Evolutionary conservation across 2,113 vertebrate genomes (phyloP).

Genomic region (Solenodon paradoxus): DNA sequence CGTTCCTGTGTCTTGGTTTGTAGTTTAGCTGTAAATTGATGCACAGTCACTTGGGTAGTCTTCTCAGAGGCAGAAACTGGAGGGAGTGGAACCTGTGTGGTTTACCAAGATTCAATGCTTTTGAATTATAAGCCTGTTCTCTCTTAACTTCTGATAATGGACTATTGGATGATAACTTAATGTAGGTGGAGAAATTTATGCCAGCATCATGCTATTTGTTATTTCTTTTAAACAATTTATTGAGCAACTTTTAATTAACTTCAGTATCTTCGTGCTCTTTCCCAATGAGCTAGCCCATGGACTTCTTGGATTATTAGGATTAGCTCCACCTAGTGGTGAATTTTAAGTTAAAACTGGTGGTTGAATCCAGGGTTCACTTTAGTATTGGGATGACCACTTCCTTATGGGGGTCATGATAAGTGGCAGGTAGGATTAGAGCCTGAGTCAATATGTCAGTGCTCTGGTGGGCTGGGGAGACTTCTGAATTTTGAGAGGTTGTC

Average conservation of each 20-base stretch:
- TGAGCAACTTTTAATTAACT: background rate
- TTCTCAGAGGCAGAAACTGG: background rate
- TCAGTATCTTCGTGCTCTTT: background rate
- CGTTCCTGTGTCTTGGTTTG: conserved; percentile 10
- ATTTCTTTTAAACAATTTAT: background rate
- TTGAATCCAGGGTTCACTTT: background rate
- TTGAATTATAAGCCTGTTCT: background rate
- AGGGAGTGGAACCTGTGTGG: background rate
- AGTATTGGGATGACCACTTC: background rate
- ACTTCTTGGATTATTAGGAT: background rate
- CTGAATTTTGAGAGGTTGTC: background rate
- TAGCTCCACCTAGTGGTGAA: conserved; percentile 25
- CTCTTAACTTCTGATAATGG: background rate
- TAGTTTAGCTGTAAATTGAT: background rate
- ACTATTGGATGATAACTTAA: background rate
- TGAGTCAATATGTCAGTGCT: background rate
- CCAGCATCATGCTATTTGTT: background rate
- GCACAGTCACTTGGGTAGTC: background rate
- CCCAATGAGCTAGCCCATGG: background rate
- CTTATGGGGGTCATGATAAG: background rate
- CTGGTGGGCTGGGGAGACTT: background rate
- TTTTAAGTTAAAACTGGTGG: background rate
- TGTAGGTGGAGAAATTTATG: background rate
- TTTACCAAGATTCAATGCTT: background rate
- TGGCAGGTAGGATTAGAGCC: background rate